Base-by-base conservation (phyloP, 1,140 invertebrate genomes). In the Polypedilum pembai region DNA sequence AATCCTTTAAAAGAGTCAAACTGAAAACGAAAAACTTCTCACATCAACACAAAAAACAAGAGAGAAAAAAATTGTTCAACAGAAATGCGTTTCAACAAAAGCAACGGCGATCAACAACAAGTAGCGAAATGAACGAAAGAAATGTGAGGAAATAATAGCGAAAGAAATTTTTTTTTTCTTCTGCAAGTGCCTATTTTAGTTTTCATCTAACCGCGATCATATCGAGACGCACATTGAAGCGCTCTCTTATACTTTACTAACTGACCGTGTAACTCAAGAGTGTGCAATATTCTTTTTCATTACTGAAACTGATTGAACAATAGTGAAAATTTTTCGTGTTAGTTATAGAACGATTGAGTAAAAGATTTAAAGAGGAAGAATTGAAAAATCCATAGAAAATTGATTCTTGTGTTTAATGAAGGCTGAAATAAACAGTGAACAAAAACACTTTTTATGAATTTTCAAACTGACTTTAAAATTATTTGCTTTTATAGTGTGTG, bases 151-250 rank as follows among this genome's bases (percentile, higher is more conserved):
- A 33, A 33, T 33, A 33, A 33, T 33, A 33, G 24, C 24, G 24
- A 33, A 56, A 56, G 10, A 56, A 56, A 56, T n/a, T 15, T 15
- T n/a, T 15, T 15, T n/a, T 56, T 56, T 56, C 45, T 56, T 56
- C 45, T 56, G 45, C 45, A 56, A 56, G 45, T 56, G 45, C 45
- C 45, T 56, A 56, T n/a, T 56, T 56, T 56, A 56, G 45, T 56
- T 56, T 56, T 56, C 45, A 56, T 56, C 45, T 56, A 56, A 56
- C 45, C 45, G 45, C 45, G 45, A 56, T 56, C 45, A n/a, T 56
- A n/a, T 56, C 12, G n/a, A 56, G 45, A 56, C 45, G 45, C 45
- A n/a, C 12, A 56, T 12, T 56, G 12, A 5, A 33, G 24, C 24
- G 24, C 24, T 33, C 24, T 4, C 45, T 56, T 56, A 56, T 12